A percentile compares a stretch with the other conserved stretches of the same genome.
phyloP scores from a whole-genome alignment of 2,113 vertebrate genomes.

The Lichenostomus cassidix region DNA sequence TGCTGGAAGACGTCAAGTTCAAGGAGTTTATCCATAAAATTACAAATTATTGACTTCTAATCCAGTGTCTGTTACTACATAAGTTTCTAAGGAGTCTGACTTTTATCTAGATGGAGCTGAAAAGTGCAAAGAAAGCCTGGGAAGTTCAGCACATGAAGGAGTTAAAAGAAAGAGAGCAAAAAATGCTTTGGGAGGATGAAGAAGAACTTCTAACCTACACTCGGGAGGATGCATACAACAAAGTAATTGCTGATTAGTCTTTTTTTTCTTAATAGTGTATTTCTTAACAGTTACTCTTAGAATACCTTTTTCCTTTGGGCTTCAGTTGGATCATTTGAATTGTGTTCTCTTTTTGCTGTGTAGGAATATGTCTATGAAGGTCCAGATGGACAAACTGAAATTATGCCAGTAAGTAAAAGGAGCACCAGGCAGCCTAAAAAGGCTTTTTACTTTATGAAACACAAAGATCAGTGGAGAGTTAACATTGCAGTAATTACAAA shows the following conservation, averaged over 20 bases:
- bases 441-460: not conserved
- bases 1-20: not conserved
- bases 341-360: not conserved
- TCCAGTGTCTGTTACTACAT: not conserved
- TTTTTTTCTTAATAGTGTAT: not conserved
- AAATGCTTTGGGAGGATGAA: constrained; percentile 79
- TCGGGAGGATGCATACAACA: constrained; percentile 91
- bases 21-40: not conserved
- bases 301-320: not conserved
- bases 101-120: constrained; percentile 74
- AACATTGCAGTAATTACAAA: not conserved
- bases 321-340: not conserved
- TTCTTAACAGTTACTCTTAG: not conserved
- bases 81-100: not conserved
- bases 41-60: not conserved
- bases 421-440: not conserved
- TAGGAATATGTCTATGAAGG: constrained; percentile 90
- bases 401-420: constrained; percentile 85
- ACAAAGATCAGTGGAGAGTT: not conserved
- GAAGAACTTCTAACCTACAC: constrained; percentile 91
- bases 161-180: constrained; percentile 81
- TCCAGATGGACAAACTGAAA: constrained; percentile 87
- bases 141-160: constrained; percentile 83
- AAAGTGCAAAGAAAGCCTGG: constrained; percentile 83
- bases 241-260: constrained; percentile 71